phyloP scores from a whole-genome alignment of 2,888 invertebrate species.

The Sicus ferrugineus region DNA sequence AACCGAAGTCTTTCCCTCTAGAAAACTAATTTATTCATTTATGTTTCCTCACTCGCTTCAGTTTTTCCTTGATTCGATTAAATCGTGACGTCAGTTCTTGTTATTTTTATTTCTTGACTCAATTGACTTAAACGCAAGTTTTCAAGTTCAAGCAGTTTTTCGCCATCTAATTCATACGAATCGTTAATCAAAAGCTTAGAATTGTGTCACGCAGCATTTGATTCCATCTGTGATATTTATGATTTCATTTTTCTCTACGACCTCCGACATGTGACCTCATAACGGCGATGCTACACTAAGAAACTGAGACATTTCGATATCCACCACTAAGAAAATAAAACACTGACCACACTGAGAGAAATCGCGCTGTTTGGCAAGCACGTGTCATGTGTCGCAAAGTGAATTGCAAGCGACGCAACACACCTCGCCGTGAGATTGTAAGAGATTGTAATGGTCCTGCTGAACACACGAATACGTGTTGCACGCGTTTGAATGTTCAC shows the following conservation, averaged over 20 bases:
- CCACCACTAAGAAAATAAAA: too few relatives aligned
- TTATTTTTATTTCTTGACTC: neutral
- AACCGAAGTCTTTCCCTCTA: too few relatives aligned
- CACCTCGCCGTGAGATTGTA: too few relatives aligned
- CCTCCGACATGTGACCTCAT: constrained; percentile 26
- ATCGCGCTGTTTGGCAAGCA: too few relatives aligned
- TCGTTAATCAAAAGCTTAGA: constrained; percentile 25
- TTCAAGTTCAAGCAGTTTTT: constrained; percentile 6
- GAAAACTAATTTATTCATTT: too few relatives aligned
- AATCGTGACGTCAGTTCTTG: constrained; percentile 13
- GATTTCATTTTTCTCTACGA: constrained; percentile 6
- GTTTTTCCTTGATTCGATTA: too few relatives aligned
- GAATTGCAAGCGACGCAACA: too few relatives aligned
- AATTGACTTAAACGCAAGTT: neutral
- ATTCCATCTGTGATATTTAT: constrained; percentile 18
- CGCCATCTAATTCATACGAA: neutral
- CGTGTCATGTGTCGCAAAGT: too few relatives aligned
- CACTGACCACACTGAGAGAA: neutral
- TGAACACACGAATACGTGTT: too few relatives aligned
- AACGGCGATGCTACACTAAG: neutral
- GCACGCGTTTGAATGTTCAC: too few relatives aligned
- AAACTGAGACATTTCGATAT: neutral
- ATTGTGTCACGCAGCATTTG: constrained; percentile 16
- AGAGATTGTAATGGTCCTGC: too few relatives aligned
- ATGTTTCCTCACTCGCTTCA: too few relatives aligned